phyloP scores from a whole-genome alignment of 1,140 invertebrate species.

The Panagrolaimus sp. region DNA sequence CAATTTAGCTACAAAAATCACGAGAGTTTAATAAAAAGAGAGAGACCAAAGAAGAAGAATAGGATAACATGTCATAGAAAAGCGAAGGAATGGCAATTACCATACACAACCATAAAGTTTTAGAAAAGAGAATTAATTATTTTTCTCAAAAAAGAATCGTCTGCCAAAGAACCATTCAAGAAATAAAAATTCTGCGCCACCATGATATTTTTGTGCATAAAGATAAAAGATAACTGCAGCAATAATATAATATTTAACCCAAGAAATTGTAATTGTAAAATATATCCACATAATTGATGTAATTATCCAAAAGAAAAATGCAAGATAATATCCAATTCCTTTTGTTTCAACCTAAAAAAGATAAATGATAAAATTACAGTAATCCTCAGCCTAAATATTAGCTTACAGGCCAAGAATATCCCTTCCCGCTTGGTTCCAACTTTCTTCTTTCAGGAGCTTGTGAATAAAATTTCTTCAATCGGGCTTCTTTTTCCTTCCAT shows the following conservation, averaged over 20 bases:
- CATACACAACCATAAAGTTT: not conserved
- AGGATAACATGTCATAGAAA: not conserved
- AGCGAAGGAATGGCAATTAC: not conserved
- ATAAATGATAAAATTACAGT: not conserved
- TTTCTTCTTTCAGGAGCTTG: constrained; percentile 7
- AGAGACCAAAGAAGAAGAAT: too few species aligned
- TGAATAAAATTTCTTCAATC: constrained; percentile 65
- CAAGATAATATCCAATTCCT: constrained; percentile 37
- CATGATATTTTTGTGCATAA: constrained; percentile 30
- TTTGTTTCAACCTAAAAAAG: constrained; percentile 36
- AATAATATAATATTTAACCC: constrained; percentile 8
- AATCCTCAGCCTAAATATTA: too few species aligned
- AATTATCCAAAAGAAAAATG: constrained; percentile 45
- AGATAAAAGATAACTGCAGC: constrained; percentile 21
- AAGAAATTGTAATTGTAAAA: constrained; percentile 21
- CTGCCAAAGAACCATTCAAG: constrained; percentile 46
- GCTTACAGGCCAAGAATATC: constrained; percentile 48
- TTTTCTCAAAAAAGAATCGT: constrained; percentile 25
- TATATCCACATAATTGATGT: constrained; percentile 42
- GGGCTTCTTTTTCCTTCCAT: constrained; percentile 70
- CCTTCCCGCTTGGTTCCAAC: constrained; percentile 39
- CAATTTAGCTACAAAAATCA: too few species aligned
- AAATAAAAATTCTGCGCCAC: constrained; percentile 47
- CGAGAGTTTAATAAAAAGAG: too few species aligned
- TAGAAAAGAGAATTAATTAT: not conserved